phyloP scores from a whole-genome alignment of 2,113 vertebrate genomes.

The Notarius lentiginosus region DNA sequence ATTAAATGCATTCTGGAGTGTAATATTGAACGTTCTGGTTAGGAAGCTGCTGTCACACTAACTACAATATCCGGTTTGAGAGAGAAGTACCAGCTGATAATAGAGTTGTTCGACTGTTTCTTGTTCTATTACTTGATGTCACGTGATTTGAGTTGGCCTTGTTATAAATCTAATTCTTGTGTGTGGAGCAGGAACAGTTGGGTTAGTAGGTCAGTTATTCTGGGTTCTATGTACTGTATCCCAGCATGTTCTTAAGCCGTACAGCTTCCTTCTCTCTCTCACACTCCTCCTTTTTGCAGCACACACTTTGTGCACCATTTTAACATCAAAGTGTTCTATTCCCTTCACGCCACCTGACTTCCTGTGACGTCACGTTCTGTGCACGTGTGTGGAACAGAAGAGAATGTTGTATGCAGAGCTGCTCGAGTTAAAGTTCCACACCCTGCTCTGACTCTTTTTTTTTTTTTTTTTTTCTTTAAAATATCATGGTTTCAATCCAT shows the following conservation, averaged over 20 bases:
- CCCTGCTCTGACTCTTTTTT: neutral
- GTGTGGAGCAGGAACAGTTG: neutral
- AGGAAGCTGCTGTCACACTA: no score
- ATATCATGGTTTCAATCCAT: neutral
- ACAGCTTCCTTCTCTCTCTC: neutral
- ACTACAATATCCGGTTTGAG: neutral
- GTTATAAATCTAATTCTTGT: neutral
- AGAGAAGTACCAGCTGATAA: neutral
- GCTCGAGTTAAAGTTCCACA: neutral
- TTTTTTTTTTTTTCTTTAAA: neutral
- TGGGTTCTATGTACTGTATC: neutral
- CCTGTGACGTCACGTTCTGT: neutral
- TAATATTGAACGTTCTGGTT: neutral
- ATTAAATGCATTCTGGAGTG: neutral
- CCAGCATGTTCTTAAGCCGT: neutral
- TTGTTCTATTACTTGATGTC: neutral
- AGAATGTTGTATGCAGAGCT: neutral
- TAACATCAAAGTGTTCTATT: neutral
- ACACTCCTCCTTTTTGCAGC: neutral
- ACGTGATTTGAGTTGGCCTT: neutral
- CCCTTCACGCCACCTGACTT: neutral
- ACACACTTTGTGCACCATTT: no score
- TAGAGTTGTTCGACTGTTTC: neutral
- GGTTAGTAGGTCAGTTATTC: slow-evolving; percentile 25
- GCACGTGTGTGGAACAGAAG: neutral